Conservation (phyloP, 2,113 vertebrate species). For the Hystrix cristata region DNA sequence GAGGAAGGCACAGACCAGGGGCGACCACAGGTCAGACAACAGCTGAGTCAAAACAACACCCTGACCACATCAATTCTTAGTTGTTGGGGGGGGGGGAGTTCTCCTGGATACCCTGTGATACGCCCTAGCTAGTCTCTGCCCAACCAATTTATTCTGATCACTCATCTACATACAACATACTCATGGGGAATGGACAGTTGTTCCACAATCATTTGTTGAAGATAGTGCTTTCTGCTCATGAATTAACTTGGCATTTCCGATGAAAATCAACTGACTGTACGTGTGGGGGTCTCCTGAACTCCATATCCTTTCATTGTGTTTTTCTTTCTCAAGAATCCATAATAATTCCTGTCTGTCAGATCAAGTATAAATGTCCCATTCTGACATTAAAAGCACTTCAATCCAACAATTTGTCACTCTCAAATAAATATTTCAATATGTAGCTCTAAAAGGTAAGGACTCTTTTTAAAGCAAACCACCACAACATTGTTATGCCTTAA, state of each 20-base stretch:
- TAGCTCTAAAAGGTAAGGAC: neutral
- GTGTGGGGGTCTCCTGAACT: neutral
- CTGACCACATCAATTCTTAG: neutral
- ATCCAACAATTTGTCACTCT: neutral
- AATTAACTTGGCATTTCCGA: neutral
- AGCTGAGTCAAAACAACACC: constrained; percentile 5
- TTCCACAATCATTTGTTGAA: constrained; percentile 12
- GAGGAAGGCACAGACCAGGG: neutral
- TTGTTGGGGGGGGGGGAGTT: too few relatives aligned
- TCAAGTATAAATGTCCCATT: neutral
- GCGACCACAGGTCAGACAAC: neutral
- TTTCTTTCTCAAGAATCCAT: constrained; percentile 35
- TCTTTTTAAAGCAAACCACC: constrained; percentile 13
- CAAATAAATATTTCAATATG: constrained; percentile 37
- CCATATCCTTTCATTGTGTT: neutral
- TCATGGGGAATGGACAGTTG: neutral
- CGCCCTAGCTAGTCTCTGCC: neutral
- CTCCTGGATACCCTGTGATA: neutral
- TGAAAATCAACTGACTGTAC: neutral
- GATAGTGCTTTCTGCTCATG: neutral
- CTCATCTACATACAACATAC: neutral
- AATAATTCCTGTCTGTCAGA: neutral
- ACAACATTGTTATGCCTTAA: constrained; percentile 37
- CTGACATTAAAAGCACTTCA: constrained; percentile 38
- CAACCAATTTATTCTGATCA: neutral